A percentile compares a stretch with the other conserved stretches of the same genome.
Conservation (phyloP, 2,113 vertebrate genomes). For the Odontesthes bonariensis region DNA sequence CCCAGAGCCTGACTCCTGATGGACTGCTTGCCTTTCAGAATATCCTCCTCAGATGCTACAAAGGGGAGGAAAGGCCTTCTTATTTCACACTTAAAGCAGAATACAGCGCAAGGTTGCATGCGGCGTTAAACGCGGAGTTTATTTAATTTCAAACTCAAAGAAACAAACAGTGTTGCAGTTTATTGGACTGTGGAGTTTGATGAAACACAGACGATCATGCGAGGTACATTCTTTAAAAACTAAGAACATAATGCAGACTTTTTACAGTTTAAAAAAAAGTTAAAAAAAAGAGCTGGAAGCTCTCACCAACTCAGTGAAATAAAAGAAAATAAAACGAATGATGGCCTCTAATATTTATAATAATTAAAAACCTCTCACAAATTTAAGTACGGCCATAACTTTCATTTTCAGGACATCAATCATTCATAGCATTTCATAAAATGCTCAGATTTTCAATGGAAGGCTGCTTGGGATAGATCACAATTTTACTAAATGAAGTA, state of each 20-base stretch:
- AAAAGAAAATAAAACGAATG: too few relatives aligned
- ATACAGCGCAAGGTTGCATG: background rate
- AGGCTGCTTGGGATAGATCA: background rate
- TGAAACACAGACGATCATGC: background rate
- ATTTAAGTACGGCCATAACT: background rate
- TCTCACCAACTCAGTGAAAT: too few relatives aligned
- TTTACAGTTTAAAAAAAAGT: too few relatives aligned
- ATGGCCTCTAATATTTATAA: background rate
- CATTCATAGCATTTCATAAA: slow-evolving; percentile 4
- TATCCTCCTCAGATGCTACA: slow-evolving; percentile 92
- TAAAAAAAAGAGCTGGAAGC: too few relatives aligned
- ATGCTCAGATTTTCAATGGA: background rate
- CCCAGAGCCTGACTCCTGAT: slow-evolving; percentile 93
- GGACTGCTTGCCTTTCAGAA: slow-evolving; percentile 95
- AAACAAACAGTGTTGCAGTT: background rate
- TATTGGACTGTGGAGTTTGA: slow-evolving; percentile 10
- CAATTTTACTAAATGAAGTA: background rate
- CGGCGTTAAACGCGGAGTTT: background rate
- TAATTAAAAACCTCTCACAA: background rate
- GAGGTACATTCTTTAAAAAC: background rate
- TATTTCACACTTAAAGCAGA: slow-evolving; percentile 20
- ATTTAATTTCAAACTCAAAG: background rate
- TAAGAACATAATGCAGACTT: background rate
- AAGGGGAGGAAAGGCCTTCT: slow-evolving; percentile 32
- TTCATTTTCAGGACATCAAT: slow-evolving; percentile 7